phyloP scores from a whole-genome alignment of 2,113 vertebrate genomes.

The Agelaius tricolor region DNA sequence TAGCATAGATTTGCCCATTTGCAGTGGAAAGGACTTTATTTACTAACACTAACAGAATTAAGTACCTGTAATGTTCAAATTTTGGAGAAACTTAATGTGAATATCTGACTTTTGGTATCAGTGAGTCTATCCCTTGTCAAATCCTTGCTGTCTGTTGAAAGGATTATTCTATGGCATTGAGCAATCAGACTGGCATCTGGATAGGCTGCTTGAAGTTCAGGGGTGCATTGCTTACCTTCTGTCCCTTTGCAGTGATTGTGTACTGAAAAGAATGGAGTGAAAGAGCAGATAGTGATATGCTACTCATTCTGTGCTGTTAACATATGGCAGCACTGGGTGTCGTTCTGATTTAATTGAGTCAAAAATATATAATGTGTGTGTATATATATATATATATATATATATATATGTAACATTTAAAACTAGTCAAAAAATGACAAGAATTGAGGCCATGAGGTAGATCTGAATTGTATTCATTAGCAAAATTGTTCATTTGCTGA shows the following conservation, averaged over 20 bases:
- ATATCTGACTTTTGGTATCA: not conserved
- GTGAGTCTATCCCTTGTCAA: not conserved
- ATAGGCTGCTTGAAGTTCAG: not conserved
- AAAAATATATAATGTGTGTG: not conserved
- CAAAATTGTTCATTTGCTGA: not conserved
- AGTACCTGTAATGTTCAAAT: not conserved
- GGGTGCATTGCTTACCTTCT: not conserved
- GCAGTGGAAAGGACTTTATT: not conserved
- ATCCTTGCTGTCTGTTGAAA: not conserved
- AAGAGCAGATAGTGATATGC: not conserved
- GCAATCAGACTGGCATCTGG: not conserved
- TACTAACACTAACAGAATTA: not conserved
- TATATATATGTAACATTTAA: not conserved
- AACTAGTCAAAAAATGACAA: not conserved
- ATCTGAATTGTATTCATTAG: not conserved
- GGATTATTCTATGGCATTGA: not conserved
- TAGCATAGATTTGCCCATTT: not conserved
- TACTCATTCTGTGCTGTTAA: not conserved
- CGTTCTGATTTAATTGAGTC: not conserved
- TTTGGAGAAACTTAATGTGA: not conserved
- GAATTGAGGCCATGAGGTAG: not conserved
- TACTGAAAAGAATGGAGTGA: not conserved
- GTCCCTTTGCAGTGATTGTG: not conserved
- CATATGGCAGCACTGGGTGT: not conserved
- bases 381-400: rapidly evolving